Base-by-base conservation (phyloP, 35 echinoderm and acorn worm species). In the Chiridota heheva region DNA sequence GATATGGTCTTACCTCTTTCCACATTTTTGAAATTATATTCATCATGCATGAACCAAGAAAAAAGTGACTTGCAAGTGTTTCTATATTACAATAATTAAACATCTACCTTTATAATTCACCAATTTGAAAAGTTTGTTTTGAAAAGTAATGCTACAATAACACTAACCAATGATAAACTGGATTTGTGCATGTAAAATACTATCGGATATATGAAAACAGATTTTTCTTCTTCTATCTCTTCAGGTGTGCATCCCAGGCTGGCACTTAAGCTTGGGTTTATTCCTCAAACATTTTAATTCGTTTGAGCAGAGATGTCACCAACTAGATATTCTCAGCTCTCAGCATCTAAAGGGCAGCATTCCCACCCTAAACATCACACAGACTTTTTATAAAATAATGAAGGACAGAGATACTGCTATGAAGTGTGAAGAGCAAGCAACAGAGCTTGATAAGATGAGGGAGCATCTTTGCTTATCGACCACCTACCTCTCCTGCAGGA, bases 221-320 rank as follows among this genome's bases (percentile, higher is more conserved):
- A 28, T 24, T 13, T 60, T 60, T 43, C 1, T 55, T 5, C 15
- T 40, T 79, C 24, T 79, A 20, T 32, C 34, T 66, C 31, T 60
- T 30, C 51, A 62, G 75, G 75, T 79, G 20, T 79, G 75, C 5
- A 47, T 56, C 30, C 75, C 75, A 30, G 75, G 75, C n/a, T 55
- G 58, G 47, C 46, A 78, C 53, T 60, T 78, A 30, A 53, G 42
- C 15, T 44, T 78, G 32, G 75, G 75, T 0, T 29, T 78, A 0
- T 78, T 45, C 32, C 75, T 78, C 1, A 78, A 78, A 39, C 75
- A 78, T 29, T 63, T 58, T 26, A 79, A 79, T 79, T 20, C 46
- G 13, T 60, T 79, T 30, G 35, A 56, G 43, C 7, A 35, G 0
- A 38, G 12, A 26, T 79, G 76, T 38, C 76, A 79, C 45, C 25